Conservation (phyloP, 2,888 invertebrate genomes). For the Oxystoma pomonae region DNA sequence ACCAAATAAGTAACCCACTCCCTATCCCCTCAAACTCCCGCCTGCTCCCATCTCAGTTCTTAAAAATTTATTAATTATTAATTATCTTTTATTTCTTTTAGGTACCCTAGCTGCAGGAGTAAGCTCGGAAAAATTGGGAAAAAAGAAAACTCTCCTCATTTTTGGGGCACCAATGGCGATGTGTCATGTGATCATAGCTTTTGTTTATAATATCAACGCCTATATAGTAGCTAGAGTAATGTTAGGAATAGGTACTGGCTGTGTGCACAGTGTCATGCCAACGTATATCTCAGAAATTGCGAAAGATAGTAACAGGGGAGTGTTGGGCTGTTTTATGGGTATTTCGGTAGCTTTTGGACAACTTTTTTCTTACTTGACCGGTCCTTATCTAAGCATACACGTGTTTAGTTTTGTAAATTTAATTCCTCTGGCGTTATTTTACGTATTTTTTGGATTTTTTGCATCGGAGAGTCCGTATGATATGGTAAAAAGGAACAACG, state of each 20-base stretch:
- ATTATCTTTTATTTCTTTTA: slow-evolving; percentile 1
- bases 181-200: slow-evolving; percentile 35
- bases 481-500: slow-evolving; percentile 32
- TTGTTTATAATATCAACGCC: slow-evolving; percentile 13
- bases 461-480: slow-evolving; percentile 26
- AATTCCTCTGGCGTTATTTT: slow-evolving; percentile 16
- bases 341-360: slow-evolving; percentile 55
- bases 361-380: slow-evolving; percentile 62
- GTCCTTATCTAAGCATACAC: slow-evolving; percentile 47
- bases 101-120: slow-evolving; percentile 27
- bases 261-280: slow-evolving; percentile 68
- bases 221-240: slow-evolving; percentile 53
- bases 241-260: slow-evolving; percentile 62
- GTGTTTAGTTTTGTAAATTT: slow-evolving; percentile 10
- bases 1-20: no score
- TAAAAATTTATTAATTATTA: no score
- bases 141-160: slow-evolving; percentile 61
- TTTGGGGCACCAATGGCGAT: slow-evolving; percentile 60
- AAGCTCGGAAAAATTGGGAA: slow-evolving; percentile 44
- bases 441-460: slow-evolving; percentile 14
- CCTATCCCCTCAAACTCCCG: no score
- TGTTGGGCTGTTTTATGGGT: slow-evolving; percentile 51
- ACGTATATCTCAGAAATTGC: slow-evolving; percentile 85
- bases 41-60: no score
- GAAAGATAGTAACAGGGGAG: slow-evolving; percentile 71